Base-by-base conservation (phyloP, 2,797 vertebrate genomes). In the Leptatherina wallacei region DNA sequence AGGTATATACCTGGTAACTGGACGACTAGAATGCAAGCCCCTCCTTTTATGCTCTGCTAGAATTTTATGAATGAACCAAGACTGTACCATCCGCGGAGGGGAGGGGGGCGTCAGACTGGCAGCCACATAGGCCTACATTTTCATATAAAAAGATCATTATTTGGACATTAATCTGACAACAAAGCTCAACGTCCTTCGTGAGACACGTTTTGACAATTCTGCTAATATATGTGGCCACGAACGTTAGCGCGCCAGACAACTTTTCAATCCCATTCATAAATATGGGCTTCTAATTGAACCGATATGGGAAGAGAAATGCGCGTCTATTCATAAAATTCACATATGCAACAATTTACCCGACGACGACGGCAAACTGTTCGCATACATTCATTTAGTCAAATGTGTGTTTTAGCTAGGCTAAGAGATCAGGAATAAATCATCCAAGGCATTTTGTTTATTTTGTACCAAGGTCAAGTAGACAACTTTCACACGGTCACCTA, bases 31-130 rank as follows among this genome's bases (percentile, higher is more conserved):
- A 90, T 86, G 90, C 84, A 91, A 93, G 94, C 94, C 91, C 93
- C 93, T 94, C 94, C 93, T 95, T 94, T 95, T 95, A 92, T 94
- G 93, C 92, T 91, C 91, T 80, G 90, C 88, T 89, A 91, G 93
- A 94, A 94, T 95, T 95, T 95, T 95, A 95, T 95, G 95, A 95
- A 95, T 95, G 95, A 95, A 95, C 90, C 77, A 70, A 92, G 94
- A 88, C 83, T 89, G 93, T 95, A 95, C 95, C 95, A 95, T 92
- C 91, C 47, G 66, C n/a, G 40, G 63, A 69, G 76, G 89, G 82
- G 74, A 51, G n/a, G 88, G 87, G 84, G 90, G 65, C 68, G 66
- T 51, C 61, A 62, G 62, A 63, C 78, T 63, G 61, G 57, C 75
- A 67, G 73, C 68, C 77, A 83, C 73, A 74, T 60, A 38, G 66